Conservation (phyloP, 2,888 invertebrate species). For the Dusona sp. region DNA sequence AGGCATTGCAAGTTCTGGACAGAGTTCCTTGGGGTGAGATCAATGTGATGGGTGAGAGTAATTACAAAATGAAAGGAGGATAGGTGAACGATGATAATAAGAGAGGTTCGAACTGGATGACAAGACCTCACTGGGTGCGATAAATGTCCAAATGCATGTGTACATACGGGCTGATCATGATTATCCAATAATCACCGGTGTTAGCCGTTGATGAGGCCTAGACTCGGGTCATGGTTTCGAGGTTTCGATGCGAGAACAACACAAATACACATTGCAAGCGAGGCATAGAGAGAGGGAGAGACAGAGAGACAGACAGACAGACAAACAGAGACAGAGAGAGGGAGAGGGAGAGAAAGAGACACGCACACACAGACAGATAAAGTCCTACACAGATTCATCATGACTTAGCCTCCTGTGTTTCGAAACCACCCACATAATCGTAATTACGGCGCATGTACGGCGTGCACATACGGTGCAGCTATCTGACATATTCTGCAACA, state of each 20-base stretch:
- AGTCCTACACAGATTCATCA: slow-evolving; percentile 55
- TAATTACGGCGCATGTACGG: slow-evolving; percentile 47
- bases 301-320: not conserved
- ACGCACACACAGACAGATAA: not conserved
- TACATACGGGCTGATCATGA: slow-evolving; percentile 46
- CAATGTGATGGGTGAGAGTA: not conserved
- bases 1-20: not conserved
- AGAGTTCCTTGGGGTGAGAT: slow-evolving; percentile 2
- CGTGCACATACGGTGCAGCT: slow-evolving; percentile 37
- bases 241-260: slow-evolving; percentile 33
- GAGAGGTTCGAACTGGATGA: slow-evolving; percentile 36
- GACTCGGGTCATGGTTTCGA: slow-evolving; percentile 41
- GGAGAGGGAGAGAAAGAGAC: not conserved
- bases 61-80: not conserved
- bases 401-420: slow-evolving; percentile 33
- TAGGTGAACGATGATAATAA: slow-evolving; percentile 31
- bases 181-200: slow-evolving; percentile 67
- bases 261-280: not conserved
- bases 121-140: slow-evolving; percentile 39
- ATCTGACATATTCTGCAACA: slow-evolving; percentile 28
- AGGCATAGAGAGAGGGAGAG: not conserved
- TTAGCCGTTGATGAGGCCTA: slow-evolving; percentile 62
- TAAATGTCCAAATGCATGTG: slow-evolving; percentile 49
- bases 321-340: not conserved
- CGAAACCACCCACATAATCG: slow-evolving; percentile 51